phyloP scores from a whole-genome alignment of 2,888 invertebrate genomes.

The Agrotis clavis region DNA sequence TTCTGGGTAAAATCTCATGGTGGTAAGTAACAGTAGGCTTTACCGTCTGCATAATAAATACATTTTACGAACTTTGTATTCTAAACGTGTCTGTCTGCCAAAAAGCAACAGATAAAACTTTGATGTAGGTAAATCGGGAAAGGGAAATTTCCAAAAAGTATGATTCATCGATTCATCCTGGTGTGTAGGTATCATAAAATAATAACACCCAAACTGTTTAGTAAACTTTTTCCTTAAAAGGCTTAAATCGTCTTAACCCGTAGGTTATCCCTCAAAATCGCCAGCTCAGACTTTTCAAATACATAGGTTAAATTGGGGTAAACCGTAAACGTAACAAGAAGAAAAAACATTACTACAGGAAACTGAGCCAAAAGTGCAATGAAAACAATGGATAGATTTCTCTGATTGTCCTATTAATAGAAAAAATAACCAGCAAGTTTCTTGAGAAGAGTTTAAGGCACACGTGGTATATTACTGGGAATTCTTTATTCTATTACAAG shows the following conservation, averaged over 20 bases:
- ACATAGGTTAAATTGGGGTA: too few species aligned
- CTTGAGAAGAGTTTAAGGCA: background rate
- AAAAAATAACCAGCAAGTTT: background rate
- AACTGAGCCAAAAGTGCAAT: background rate
- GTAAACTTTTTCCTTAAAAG: conserved; percentile 28
- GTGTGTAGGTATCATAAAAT: conserved; percentile 13
- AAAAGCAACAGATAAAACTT: conserved; percentile 9
- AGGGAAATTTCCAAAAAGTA: conserved; percentile 13
- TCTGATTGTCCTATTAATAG: background rate
- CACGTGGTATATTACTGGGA: background rate
- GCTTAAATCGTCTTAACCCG: background rate
- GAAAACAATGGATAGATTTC: background rate
- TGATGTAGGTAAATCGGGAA: background rate
- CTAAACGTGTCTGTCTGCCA: too few species aligned
- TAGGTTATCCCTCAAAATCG: background rate
- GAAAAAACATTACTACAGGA: background rate
- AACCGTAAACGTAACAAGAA: background rate
- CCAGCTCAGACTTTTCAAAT: too few species aligned
- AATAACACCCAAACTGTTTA: conserved; percentile 4
- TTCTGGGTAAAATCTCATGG: background rate
- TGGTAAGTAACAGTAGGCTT: background rate
- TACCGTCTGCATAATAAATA: background rate
- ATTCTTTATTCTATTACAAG: conserved; percentile 5
- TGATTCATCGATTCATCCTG: conserved; percentile 20
- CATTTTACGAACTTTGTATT: background rate